These are phyloP conservation scores for Geotrypetes seraphini DNA, from an alignment of 2,797 vertebrate species.

Conservation along the genomic window DNA sequence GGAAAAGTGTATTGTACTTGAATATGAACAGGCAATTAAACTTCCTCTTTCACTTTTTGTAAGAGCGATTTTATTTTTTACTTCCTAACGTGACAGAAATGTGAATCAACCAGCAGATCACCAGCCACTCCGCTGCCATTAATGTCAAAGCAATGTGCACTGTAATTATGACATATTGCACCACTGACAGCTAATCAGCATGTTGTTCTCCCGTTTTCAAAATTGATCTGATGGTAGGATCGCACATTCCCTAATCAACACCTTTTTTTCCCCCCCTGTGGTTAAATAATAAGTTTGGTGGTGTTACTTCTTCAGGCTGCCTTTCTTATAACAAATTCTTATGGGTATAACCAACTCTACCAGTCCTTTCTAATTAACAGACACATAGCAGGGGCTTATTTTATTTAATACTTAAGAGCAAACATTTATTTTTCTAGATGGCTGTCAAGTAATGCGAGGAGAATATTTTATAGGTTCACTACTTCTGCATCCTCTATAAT, in stretches of 20 bases:
- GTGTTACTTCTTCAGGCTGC: conserved; percentile 22
- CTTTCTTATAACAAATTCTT: conserved; percentile 40
- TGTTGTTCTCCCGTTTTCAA: conserved; percentile 38
- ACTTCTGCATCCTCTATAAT: no score
- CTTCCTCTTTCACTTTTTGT: conserved; percentile 20
- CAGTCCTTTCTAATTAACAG: conserved; percentile 52
- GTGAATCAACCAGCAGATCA: conserved; percentile 18
- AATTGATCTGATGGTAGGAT: conserved; percentile 28
- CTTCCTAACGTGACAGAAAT: conserved; percentile 24
- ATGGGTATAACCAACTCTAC: conserved; percentile 31
- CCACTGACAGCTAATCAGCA: conserved; percentile 41
- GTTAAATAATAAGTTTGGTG: conserved; percentile 31
- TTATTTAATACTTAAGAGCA: conserved; percentile 9
- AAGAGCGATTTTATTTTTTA: no score
- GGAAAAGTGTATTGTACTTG: conserved; percentile 19
- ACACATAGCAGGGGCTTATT: conserved; percentile 41
- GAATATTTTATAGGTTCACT: background rate
- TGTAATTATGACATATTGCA: conserved; percentile 48
- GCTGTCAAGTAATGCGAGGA: background rate
- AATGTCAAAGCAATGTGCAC: conserved; percentile 13
- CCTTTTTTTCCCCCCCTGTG: conserved; percentile 35
- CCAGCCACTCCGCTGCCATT: conserved; percentile 10
- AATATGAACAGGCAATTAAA: conserved; percentile 23
- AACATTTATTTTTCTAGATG: background rate
- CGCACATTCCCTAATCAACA: conserved; percentile 54